phyloP scores from a whole-genome alignment of 2,113 vertebrate genomes.

The Rhinopomastus cyanomelas region DNA sequence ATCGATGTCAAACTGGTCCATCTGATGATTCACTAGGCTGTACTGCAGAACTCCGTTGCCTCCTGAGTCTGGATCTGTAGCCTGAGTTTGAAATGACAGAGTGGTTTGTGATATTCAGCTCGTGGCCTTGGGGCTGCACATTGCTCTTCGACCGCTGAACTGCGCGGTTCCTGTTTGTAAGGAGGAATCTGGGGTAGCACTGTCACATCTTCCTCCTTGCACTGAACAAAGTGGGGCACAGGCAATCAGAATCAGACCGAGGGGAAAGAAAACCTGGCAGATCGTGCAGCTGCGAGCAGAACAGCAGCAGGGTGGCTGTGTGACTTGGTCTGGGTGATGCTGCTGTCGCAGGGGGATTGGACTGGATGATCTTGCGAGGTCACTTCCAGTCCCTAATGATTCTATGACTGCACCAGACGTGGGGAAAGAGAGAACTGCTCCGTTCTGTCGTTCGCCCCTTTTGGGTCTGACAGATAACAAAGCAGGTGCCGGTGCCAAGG shows the following conservation, averaged over 20 bases:
- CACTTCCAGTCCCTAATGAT: too few species aligned
- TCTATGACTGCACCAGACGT: neutral
- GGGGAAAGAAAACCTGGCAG: neutral
- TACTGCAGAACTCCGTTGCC: slow-evolving; percentile 66
- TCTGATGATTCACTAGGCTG: slow-evolving; percentile 43
- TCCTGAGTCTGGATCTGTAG: slow-evolving; percentile 73
- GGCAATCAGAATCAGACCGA: neutral
- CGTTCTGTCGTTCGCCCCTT: neutral
- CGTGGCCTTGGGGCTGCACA: neutral
- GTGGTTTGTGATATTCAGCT: neutral
- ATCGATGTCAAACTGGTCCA: slow-evolving; percentile 65
- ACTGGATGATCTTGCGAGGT: too few species aligned
- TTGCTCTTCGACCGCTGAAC: neutral
- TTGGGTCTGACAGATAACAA: neutral
- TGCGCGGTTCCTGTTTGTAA: neutral
- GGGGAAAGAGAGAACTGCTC: neutral
- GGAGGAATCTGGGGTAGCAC: neutral
- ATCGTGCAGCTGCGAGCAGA: neutral
- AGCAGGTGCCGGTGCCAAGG: neutral
- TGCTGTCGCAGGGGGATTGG: too few species aligned
- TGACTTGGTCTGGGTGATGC: too few species aligned
- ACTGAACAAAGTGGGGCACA: neutral
- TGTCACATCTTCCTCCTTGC: neutral
- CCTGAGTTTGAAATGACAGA: slow-evolving; percentile 52
- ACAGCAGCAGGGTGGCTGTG: neutral